Conservation (phyloP, 2,888 invertebrate genomes). For the Tanypteryx hageni region DNA sequence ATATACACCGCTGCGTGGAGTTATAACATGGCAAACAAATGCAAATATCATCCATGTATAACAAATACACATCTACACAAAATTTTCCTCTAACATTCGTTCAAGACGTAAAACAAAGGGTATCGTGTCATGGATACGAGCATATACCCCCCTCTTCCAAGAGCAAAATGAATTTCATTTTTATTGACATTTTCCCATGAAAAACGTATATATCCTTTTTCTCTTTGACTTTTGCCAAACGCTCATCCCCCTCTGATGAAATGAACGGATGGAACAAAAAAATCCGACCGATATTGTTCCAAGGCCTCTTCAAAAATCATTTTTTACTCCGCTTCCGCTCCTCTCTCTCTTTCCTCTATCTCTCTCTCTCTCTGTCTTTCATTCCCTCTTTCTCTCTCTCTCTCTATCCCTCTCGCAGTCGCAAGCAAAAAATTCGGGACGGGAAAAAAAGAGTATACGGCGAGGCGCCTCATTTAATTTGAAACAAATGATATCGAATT, state of each 20-base stretch:
- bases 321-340: conserved; percentile 1
- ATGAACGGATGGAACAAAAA: conserved; percentile 1
- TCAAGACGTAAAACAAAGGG: no score
- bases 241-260: conserved; percentile 38
- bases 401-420: neutral
- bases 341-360: neutral
- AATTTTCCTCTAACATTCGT: no score
- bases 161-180: neutral
- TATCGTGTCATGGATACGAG: no score
- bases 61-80: no score
- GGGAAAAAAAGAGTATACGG: neutral
- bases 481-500: conserved; percentile 48
- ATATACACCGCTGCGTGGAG: no score
- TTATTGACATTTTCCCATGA: neutral
- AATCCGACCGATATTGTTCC: conserved; percentile 38
- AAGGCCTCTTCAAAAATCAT: conserved; percentile 20
- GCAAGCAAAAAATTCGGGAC: neutral
- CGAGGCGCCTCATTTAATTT: conserved; percentile 44
- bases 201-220: neutral
- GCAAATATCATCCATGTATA: no score
- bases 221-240: neutral
- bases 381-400: neutral
- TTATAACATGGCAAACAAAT: no score
- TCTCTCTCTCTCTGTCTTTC: no score
- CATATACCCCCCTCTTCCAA: no score